Evolutionary conservation across 2,888 invertebrate genomes (phyloP).

Genomic region (Macrosiphum euphorbiae): DNA sequence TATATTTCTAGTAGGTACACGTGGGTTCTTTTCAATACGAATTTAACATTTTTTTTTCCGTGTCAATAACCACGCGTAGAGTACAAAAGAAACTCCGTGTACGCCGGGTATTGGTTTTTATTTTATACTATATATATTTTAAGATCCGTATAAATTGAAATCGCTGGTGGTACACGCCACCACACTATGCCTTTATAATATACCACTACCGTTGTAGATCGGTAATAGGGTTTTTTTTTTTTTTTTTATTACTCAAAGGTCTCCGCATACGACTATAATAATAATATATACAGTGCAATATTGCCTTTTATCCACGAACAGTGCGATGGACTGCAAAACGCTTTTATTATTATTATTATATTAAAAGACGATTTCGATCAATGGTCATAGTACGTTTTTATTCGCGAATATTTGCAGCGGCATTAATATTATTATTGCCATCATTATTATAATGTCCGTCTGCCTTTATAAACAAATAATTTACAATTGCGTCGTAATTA

Average conservation of each 20-base stretch:
- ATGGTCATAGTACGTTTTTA: constrained; percentile 6
- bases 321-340: not conserved
- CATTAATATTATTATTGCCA: not conserved
- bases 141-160: constrained; percentile 42
- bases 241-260: not conserved
- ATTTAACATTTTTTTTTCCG: constrained; percentile 40
- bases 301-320: not conserved
- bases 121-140: constrained; percentile 11
- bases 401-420: not conserved
- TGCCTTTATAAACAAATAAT: not conserved
- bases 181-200: constrained; percentile 9
- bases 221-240: constrained; percentile 13
- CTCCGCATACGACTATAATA: constrained; percentile 10
- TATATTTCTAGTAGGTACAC: constrained; percentile 23
- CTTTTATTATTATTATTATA: not conserved
- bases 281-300: constrained; percentile 7
- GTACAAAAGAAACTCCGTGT: constrained; percentile 26
- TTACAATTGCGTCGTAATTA: constrained; percentile 18
- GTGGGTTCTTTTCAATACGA: not conserved
- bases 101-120: not conserved
- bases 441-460: not conserved
- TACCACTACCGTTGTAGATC: not conserved
- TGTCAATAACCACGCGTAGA: constrained; percentile 10
- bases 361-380: constrained; percentile 21
- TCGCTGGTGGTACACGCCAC: not conserved